Evolutionary conservation across 2,113 vertebrate species (phyloP).

Genomic region (Mirounga angustirostris): DNA sequence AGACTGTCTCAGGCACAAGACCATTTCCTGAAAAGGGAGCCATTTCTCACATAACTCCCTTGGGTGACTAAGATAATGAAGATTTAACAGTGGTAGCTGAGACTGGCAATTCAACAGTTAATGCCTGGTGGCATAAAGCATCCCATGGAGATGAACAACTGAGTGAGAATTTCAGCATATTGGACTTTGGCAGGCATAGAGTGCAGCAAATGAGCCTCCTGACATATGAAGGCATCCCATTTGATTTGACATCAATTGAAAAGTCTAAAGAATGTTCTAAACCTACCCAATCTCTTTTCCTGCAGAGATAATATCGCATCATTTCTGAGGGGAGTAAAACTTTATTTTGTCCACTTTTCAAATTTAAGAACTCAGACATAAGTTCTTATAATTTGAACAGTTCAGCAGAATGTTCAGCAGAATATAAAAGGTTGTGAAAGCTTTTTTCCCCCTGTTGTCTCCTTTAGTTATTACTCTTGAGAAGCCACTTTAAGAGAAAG

Average conservation of each 20-base stretch:
- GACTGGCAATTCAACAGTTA: constrained; percentile 54
- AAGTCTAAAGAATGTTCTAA: constrained; percentile 61
- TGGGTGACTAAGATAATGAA: background rate
- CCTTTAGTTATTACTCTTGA: constrained; percentile 21
- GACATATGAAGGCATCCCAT: background rate
- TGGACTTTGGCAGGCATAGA: background rate
- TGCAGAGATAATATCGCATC: constrained; percentile 67
- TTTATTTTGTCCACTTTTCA: constrained; percentile 73
- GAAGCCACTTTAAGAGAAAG: constrained; percentile 52
- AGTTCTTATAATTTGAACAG: constrained; percentile 64
- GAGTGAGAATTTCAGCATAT: constrained; percentile 52
- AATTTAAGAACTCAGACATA: constrained; percentile 68
- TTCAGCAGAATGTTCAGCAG: constrained; percentile 42
- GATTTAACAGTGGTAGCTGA: background rate
- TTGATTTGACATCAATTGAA: constrained; percentile 59
- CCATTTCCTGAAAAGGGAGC: background rate
- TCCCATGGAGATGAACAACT: background rate
- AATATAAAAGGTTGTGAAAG: constrained; percentile 67
- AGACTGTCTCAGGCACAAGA: background rate
- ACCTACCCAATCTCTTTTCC: constrained; percentile 35
- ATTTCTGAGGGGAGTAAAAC: constrained; percentile 65
- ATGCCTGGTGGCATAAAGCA: background rate
- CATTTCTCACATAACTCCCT: background rate
- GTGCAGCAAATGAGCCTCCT: constrained; percentile 21
- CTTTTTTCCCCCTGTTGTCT: background rate